These are phyloP conservation scores for Callyntrura guangdongensis DNA, from an alignment of 2,888 invertebrate genomes.

Conservation along the genomic window DNA sequence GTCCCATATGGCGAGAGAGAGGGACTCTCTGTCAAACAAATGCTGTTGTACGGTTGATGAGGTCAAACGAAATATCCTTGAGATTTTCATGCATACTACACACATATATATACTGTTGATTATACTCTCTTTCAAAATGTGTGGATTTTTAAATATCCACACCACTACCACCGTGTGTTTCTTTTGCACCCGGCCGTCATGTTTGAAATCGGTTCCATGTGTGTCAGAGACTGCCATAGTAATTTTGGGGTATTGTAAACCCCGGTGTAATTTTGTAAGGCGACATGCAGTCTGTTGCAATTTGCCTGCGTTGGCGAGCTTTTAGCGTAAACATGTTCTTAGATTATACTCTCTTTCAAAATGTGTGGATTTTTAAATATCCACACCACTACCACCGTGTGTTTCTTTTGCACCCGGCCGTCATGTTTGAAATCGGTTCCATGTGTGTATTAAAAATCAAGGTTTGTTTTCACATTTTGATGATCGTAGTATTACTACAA, in stretches of 20 bases:
- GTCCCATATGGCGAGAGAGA: slow-evolving; percentile 64
- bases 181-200: slow-evolving; percentile 50
- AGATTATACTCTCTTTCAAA: background rate
- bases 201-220: slow-evolving; percentile 71
- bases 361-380: slow-evolving; percentile 3
- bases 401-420: slow-evolving; percentile 55
- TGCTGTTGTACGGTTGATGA: slow-evolving; percentile 52
- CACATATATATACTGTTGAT: too few species aligned
- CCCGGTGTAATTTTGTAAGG: too few species aligned
- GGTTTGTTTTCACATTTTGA: slow-evolving; percentile 46
- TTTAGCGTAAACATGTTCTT: too few species aligned
- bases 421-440: slow-evolving; percentile 64
- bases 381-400: slow-evolving; percentile 7
- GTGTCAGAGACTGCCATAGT: too few species aligned
- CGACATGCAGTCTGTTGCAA: too few species aligned
- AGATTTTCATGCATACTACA: slow-evolving; percentile 3
- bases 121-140: background rate
- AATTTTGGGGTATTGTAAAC: too few species aligned
- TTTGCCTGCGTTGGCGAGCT: too few species aligned
- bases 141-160: slow-evolving; percentile 18
- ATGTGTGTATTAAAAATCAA: slow-evolving; percentile 72
- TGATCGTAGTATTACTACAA: too few species aligned
- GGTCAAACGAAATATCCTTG: slow-evolving; percentile 74
- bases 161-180: slow-evolving; percentile 16
- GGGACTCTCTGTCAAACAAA: background rate